phyloP scores from a whole-genome alignment of 2,113 vertebrate genomes.

The Phocoena sinus region DNA sequence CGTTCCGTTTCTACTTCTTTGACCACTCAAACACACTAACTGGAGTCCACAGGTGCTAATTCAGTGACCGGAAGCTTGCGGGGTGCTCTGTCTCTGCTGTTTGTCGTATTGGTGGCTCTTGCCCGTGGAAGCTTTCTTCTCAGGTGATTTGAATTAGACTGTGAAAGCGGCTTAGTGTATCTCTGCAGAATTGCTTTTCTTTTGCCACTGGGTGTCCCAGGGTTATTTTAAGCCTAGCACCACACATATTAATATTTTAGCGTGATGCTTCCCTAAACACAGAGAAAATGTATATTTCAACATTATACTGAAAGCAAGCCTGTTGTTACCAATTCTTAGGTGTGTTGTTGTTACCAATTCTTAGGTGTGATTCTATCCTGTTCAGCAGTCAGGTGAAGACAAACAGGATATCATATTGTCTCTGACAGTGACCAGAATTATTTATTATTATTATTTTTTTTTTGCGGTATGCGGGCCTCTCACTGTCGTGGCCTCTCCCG shows the following conservation, averaged over 20 bases:
- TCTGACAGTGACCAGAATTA: not conserved
- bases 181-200: not conserved
- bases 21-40: not conserved
- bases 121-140: not conserved
- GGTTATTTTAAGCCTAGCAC: not conserved
- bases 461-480: no score
- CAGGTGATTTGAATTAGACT: not conserved
- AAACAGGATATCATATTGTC: not conserved
- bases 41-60: not conserved
- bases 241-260: not conserved
- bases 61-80: not conserved
- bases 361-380: not conserved
- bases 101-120: no score
- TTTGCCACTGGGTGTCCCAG: not conserved
- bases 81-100: not conserved
- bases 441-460: not conserved
- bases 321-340: not conserved
- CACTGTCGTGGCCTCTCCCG: no score
- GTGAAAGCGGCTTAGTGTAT: not conserved
- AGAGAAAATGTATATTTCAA: not conserved
- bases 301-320: not conserved
- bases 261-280: not conserved
- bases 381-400: not conserved
- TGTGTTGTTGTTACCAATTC: not conserved
- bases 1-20: not conserved